phyloP scores from a whole-genome alignment of 2,113 vertebrate genomes.

The Lepus europaeus region DNA sequence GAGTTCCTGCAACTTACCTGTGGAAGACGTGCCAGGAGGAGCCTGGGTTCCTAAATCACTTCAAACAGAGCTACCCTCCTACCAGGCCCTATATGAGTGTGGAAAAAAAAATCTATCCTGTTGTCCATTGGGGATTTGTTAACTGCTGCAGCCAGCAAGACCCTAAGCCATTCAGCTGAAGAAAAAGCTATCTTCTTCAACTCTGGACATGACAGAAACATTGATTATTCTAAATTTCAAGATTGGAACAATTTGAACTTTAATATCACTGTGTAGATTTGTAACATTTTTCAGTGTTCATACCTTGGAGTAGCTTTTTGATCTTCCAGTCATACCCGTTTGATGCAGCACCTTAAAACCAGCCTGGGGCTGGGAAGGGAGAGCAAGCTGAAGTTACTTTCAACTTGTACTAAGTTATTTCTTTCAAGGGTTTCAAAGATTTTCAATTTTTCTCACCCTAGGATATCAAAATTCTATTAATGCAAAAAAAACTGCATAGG shows the following conservation, averaged over 20 bases:
- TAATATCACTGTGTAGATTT: background rate
- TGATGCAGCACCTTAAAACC: background rate
- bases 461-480: constrained; percentile 48
- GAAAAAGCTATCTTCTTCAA: background rate
- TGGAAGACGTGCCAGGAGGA: background rate
- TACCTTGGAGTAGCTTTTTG: background rate
- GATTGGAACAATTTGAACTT: background rate
- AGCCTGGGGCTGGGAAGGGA: fast-evolving
- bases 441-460: constrained; percentile 53
- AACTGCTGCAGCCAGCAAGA: background rate
- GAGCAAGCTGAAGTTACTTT: background rate
- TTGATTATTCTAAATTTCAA: background rate
- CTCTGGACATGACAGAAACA: background rate
- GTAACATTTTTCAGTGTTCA: background rate
- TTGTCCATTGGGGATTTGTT: background rate
- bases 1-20: fast-evolving
- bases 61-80: background rate
- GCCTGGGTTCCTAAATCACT: background rate
- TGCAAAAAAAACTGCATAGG: background rate
- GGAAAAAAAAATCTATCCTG: background rate
- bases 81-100: background rate
- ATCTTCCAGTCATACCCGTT: background rate
- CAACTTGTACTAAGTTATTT: background rate
- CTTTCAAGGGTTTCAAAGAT: constrained; percentile 37
- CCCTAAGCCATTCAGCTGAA: background rate